These are phyloP conservation scores for Chaenocephalus aceratus DNA, from an alignment of 2,113 vertebrate genomes.

Conservation along the genomic window DNA sequence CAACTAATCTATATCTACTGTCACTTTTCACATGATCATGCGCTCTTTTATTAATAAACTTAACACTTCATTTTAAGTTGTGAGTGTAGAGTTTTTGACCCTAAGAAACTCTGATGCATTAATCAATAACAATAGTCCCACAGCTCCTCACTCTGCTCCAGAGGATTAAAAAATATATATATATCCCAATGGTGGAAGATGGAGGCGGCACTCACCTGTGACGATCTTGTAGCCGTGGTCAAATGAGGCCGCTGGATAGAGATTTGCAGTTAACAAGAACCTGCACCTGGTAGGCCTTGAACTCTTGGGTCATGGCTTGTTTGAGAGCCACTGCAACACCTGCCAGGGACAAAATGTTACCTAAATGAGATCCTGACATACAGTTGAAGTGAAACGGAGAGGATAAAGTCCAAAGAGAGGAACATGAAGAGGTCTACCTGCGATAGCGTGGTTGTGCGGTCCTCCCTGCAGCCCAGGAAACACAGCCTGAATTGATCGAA, in stretches of 20 bases:
- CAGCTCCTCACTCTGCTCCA: too few relatives aligned
- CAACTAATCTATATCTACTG: too few relatives aligned
- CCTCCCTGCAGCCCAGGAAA: slow-evolving; percentile 98
- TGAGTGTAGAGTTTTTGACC: too few relatives aligned
- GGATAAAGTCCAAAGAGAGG: neutral
- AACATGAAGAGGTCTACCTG: slow-evolving; percentile 81
- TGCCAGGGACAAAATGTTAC: slow-evolving; percentile 56
- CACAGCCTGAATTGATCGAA: slow-evolving; percentile 93
- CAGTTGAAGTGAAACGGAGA: neutral
- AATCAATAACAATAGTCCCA: too few relatives aligned
- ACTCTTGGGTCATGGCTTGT: slow-evolving; percentile 93
- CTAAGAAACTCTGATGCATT: too few relatives aligned
- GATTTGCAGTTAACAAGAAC: slow-evolving; percentile 91
- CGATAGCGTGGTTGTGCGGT: slow-evolving; percentile 97
- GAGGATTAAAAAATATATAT: too few relatives aligned
- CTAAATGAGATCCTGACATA: neutral
- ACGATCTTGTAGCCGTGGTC: slow-evolving; percentile 92
- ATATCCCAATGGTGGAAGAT: neutral
- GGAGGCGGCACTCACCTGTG: slow-evolving; percentile 83
- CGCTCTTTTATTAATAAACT: too few relatives aligned
- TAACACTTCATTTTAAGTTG: too few relatives aligned
- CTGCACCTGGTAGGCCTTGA: slow-evolving; percentile 91
- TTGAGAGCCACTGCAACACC: slow-evolving; percentile 93
- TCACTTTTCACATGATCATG: too few relatives aligned
- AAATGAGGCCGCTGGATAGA: slow-evolving; percentile 78